Evolutionary conservation across 2,797 vertebrate genomes (phyloP).

Genomic region (Halcyon badia): DNA sequence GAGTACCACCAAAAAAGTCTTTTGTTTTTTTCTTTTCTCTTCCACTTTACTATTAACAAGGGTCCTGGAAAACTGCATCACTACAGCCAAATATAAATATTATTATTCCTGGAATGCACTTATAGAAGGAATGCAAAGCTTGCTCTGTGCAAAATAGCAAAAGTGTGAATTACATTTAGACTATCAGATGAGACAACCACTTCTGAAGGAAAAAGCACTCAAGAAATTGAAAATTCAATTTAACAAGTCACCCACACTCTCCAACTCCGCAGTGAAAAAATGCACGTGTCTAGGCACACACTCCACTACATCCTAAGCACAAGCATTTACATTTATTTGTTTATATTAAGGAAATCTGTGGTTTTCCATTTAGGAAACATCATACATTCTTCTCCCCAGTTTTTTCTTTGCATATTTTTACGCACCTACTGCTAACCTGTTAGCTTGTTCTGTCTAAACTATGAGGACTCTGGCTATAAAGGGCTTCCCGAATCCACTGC

Average conservation of each 20-base stretch:
- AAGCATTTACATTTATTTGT: background rate
- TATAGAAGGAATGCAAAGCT: background rate
- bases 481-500: background rate
- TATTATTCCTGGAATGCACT: background rate
- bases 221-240: background rate
- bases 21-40: background rate
- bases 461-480: background rate
- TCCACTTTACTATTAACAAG: background rate
- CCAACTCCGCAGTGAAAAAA: background rate
- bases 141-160: background rate
- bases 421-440: background rate
- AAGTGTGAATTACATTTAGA: background rate
- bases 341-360: background rate
- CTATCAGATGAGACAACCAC: background rate
- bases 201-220: background rate
- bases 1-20: background rate
- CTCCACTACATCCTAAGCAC: background rate
- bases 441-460: background rate
- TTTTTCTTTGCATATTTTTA: background rate
- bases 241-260: background rate
- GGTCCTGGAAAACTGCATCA: background rate
- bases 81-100: background rate
- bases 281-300: rapidly evolving
- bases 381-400: background rate
- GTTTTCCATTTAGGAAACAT: background rate